Evolutionary conservation across 2,797 vertebrate species (phyloP).

Genomic region (Menidia menidia): DNA sequence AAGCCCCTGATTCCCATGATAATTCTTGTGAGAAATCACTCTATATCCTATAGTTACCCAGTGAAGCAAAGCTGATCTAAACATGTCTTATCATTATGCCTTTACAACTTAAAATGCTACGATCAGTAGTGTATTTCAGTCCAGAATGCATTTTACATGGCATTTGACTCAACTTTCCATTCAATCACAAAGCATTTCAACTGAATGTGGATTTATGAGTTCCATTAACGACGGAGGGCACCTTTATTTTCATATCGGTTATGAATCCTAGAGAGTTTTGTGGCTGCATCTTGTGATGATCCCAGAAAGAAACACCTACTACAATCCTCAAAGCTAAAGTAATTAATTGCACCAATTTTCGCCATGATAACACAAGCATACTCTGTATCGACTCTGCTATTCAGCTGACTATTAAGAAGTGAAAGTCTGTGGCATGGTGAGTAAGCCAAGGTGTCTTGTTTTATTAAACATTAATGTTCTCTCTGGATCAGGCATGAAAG

Average conservation of each 20-base stretch:
- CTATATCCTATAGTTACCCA: background rate
- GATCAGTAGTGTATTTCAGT: no score
- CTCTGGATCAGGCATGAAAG: slow-evolving; percentile 44
- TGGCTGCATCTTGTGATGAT: no score
- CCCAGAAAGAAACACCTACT: no score
- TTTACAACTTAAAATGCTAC: no score
- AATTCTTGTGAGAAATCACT: background rate
- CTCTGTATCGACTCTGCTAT: background rate
- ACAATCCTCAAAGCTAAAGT: background rate
- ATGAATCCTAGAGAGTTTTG: background rate
- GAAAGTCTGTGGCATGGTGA: slow-evolving; percentile 14
- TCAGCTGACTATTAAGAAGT: background rate
- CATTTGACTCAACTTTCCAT: no score
- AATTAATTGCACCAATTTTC: background rate
- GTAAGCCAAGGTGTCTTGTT: slow-evolving; percentile 23
- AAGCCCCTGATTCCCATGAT: background rate
- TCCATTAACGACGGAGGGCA: background rate
- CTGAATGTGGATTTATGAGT: no score
- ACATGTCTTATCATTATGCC: background rate
- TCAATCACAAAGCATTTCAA: no score
- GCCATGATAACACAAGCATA: background rate
- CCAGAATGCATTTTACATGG: no score
- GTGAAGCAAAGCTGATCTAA: background rate
- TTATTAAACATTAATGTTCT: slow-evolving; percentile 62
- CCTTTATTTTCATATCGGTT: background rate